Percentiles rank a stretch among this genome's conserved stretches.
These are phyloP conservation scores for Danio albolineatus DNA, from an alignment of 2,797 vertebrate genomes.

Conservation along the genomic window DNA sequence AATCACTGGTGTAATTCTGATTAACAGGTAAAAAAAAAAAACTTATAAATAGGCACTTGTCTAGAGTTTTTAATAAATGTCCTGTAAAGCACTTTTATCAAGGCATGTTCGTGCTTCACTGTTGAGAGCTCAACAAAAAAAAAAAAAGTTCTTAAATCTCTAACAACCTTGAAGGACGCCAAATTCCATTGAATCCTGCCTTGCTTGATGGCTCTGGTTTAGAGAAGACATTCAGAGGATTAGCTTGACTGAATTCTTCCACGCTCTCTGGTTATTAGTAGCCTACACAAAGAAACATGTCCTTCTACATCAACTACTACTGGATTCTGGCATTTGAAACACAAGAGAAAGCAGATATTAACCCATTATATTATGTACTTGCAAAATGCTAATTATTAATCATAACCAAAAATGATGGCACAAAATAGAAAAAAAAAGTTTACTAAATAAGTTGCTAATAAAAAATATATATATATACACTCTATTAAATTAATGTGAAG, in stretches of 20 bases:
- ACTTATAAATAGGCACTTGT: slow-evolving; percentile 70
- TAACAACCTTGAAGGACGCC: slow-evolving; percentile 22
- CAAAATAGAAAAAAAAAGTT: too few relatives aligned
- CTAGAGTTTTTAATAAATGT: slow-evolving; percentile 72
- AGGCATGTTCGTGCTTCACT: slow-evolving; percentile 46
- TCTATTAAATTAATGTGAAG: too few relatives aligned
- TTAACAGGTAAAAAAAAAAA: slow-evolving; percentile 72
- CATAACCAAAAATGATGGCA: too few relatives aligned
- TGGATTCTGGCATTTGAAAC: not conserved
- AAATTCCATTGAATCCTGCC: slow-evolving; percentile 3
- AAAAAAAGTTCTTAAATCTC: slow-evolving; percentile 23
- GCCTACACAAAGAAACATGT: slow-evolving; percentile 9
- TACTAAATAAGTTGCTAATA: too few relatives aligned
- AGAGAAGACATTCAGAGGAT: slow-evolving; percentile 3
- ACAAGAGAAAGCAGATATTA: not conserved
- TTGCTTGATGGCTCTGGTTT: slow-evolving; percentile 6
- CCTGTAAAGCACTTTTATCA: slow-evolving; percentile 70
- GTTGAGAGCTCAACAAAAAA: slow-evolving; percentile 20
- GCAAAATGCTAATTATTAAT: too few relatives aligned
- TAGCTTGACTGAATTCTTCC: not conserved
- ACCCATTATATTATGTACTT: not conserved
- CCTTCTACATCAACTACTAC: not conserved
- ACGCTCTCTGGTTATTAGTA: not conserved
- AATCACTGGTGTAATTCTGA: slow-evolving; percentile 69
- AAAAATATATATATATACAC: too few relatives aligned